Evolutionary conservation across 1,140 invertebrate genomes (phyloP), one percentile per base, ranked within the genome.

Genomic region (Nymphalis io): DNA sequence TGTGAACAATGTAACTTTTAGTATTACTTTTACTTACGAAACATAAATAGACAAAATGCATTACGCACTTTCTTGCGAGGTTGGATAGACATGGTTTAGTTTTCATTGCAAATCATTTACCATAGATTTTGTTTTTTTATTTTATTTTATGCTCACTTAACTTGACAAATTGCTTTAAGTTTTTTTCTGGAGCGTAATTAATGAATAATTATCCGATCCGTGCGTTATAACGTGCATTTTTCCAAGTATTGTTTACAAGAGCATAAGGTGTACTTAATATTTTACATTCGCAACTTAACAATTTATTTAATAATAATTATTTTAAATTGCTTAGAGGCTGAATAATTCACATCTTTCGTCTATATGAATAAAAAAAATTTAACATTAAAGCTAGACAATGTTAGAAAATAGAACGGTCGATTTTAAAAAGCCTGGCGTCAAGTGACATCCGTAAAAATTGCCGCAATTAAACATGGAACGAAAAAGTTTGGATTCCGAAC

Each of bases 381-480:
- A 42, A 33, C 23, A 58, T 21, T 60, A 63, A 46, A 69, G 55
- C 48, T 69, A 62, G 59, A 60, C 59, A 21, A 68, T 16, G 60
- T 33, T 39, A 23, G 21, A 38, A 63, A 69, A 21, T 58, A 33
- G 59, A 60, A 57, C 57, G 42, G 62, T 44, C 69, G 44, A 63
- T 27, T 59, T 63, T 51, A 40, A 60, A 68, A 80, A 76, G 75
- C 62, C 72, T 60, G 76, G 77, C 72, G 73, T 78, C 72, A 77
- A 79, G 76, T 87, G 84, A 87, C 84, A 83, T 82, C 79, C 79
- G 81, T 87, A 87, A 87, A 87, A 87, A 87, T 87, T 83, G 80
- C 78, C 73, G 79, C 77, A 84, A 87, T 87, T 87, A 87, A 84
- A 84, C 71, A 76, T 72, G 64, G 74, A 75, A 76, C 75, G 72